Base-by-base conservation (phyloP, 2,888 invertebrate genomes). In the Pseudolycoriella hygida region DNA sequence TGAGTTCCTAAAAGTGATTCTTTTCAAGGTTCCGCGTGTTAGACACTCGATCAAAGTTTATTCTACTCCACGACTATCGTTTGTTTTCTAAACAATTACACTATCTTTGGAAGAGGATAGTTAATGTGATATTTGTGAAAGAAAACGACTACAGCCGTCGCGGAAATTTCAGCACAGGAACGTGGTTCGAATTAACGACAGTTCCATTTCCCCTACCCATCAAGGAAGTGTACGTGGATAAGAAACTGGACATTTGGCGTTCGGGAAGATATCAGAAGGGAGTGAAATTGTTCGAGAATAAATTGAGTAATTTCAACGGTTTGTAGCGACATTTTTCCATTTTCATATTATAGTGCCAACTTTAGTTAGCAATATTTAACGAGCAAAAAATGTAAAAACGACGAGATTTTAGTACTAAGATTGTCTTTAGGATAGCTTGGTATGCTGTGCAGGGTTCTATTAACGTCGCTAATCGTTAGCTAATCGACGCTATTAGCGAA, bases 31-130 rank as follows among this genome's bases (percentile, higher is more conserved):
- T 79, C 57, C 71, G 83, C 6, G 64, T 81, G 17, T 57, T 87
- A 39, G 75, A 84, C 56, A 77, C 82, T 1, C 70, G 77, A 54
- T 76, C 78, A 1, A 77, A 76, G 52, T 86, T 76, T 55, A 64
- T 87, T 32, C 60, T 86, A 47, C 64, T 85, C 0, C 70, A 82
- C 58, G 84, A 87, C 59, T 64, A 69, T 47, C 67, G 80, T 4
- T 64, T 87, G 2, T 77, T 84, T 53, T 67, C 69, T 43, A 68
- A 71, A 50, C 71, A 77, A 4, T 64, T 80, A 49, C 72, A 77
- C 54, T 80, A 79, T 54, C 59, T 87, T 12, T 87, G 87, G 87
- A 80, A 77, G 49, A 70, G 80, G 49, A 75, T 86, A 42, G 72
- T 85, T 15, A 80, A 81, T 53, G 76, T 81, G 0, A 60, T 86